Percentiles rank a stretch among this genome's conserved stretches.
Evolutionary conservation across 1,140 invertebrate genomes (phyloP).

Genomic region (Dinothrombium tinctorium): DNA sequence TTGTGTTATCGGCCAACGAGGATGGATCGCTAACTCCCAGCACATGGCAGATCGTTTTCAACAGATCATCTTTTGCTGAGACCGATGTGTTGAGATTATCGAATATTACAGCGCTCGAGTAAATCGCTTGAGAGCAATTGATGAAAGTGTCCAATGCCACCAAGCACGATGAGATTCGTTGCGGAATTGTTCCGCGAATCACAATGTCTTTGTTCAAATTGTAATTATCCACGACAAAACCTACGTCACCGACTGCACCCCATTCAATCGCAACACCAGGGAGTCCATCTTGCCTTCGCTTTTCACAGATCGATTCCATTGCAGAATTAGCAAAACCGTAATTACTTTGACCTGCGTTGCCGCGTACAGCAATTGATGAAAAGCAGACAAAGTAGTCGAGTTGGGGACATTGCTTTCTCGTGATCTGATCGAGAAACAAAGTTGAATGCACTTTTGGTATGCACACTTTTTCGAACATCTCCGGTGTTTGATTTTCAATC

Average conservation of each 20-base stretch:
- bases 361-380: slow-evolving; percentile 78
- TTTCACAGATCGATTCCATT: slow-evolving; percentile 82
- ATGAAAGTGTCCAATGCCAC: slow-evolving; percentile 51
- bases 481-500: slow-evolving; percentile 60
- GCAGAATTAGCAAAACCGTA: slow-evolving; percentile 86
- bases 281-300: slow-evolving; percentile 43
- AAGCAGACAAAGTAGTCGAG: slow-evolving; percentile 79
- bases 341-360: slow-evolving; percentile 81
- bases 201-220: slow-evolving; percentile 64
- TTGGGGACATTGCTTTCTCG: slow-evolving; percentile 42
- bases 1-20: slow-evolving; percentile 41
- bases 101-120: slow-evolving; percentile 9
- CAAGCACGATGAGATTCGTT: slow-evolving; percentile 67
- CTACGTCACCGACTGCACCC: slow-evolving; percentile 91
- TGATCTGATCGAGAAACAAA: slow-evolving; percentile 42
- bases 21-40: slow-evolving; percentile 48
- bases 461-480: slow-evolving; percentile 43
- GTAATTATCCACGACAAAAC: slow-evolving; percentile 56
- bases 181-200: slow-evolving; percentile 72
- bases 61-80: slow-evolving; percentile 26
- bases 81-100: slow-evolving; percentile 36
- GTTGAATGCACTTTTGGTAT: slow-evolving; percentile 37
- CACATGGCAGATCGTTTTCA: slow-evolving; percentile 21
- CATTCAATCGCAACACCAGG: slow-evolving; percentile 72
- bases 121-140: background rate